phyloP scores from a whole-genome alignment of 2,797 vertebrate genomes.

The Psittacula derbiana region DNA sequence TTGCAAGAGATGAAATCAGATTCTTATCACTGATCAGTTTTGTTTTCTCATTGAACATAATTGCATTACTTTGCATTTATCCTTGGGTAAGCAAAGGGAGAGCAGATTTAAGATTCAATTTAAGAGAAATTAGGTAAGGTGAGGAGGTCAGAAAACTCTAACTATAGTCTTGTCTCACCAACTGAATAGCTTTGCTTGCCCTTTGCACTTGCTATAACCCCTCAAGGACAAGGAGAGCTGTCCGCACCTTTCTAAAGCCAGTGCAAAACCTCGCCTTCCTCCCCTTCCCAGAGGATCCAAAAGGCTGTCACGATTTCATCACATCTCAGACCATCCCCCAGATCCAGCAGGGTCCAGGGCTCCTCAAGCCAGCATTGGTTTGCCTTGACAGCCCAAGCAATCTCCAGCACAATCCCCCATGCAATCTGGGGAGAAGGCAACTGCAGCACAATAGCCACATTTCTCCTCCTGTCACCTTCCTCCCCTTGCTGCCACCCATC shows the following conservation, averaged over 20 bases:
- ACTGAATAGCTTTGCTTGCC: background rate
- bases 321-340: background rate
- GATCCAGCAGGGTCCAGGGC: background rate
- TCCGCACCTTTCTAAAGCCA: background rate
- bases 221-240: background rate
- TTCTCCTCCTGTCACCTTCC: background rate
- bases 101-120: background rate
- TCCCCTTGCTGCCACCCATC: fast-evolving
- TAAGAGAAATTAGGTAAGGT: conserved; percentile 10
- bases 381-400: fast-evolving
- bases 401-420: background rate
- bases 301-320: background rate
- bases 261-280: background rate
- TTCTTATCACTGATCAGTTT: background rate
- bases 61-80: conserved; percentile 26
- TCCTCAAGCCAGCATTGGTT: background rate
- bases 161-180: background rate
- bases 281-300: background rate
- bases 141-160: background rate
- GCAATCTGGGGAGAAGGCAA: fast-evolving
- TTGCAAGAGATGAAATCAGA: background rate
- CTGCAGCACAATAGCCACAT: background rate
- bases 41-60: conserved; percentile 20
- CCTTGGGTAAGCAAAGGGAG: conserved; percentile 18
- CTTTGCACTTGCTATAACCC: background rate